Evolutionary conservation across 2,888 invertebrate genomes (phyloP).

Genomic region (Agapostemon virescens): DNA sequence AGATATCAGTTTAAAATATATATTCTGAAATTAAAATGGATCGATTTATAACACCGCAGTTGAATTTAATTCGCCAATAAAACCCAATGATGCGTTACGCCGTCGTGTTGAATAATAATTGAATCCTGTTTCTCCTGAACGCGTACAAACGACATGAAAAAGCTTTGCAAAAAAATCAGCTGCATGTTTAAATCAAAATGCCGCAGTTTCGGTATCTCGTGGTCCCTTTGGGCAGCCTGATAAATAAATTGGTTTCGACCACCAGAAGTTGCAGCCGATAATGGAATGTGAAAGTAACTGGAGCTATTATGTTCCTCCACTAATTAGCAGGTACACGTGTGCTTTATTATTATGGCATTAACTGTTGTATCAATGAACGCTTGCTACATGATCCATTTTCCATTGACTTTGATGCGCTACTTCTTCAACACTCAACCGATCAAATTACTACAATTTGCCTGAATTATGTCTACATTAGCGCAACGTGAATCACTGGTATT

Average conservation of each 20-base stretch:
- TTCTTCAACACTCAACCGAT: not conserved
- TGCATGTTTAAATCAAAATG: not conserved
- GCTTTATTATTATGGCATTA: slow-evolving; percentile 38
- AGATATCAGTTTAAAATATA: not conserved
- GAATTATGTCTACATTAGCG: not conserved
- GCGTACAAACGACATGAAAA: not conserved
- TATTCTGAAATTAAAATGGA: not conserved
- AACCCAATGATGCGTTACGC: not conserved
- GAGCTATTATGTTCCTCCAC: slow-evolving; percentile 26
- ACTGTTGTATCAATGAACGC: slow-evolving; percentile 13
- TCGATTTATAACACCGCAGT: no score
- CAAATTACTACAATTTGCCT: not conserved
- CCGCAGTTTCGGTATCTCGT: slow-evolving; percentile 2
- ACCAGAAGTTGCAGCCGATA: slow-evolving; percentile 63
- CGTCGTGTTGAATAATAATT: slow-evolving; percentile 8
- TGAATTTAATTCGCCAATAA: not conserved
- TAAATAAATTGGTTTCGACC: slow-evolving; percentile 68
- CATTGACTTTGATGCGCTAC: not conserved
- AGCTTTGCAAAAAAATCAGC: slow-evolving; percentile 3
- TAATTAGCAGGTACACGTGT: slow-evolving; percentile 47
- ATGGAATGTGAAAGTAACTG: slow-evolving; percentile 63
- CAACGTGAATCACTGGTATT: not conserved
- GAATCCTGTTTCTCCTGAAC: not conserved
- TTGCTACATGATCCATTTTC: slow-evolving; percentile 18
- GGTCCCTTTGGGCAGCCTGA: slow-evolving; percentile 14